Conservation (phyloP, 1,140 invertebrate genomes). For the Heliconius nattereri region DNA sequence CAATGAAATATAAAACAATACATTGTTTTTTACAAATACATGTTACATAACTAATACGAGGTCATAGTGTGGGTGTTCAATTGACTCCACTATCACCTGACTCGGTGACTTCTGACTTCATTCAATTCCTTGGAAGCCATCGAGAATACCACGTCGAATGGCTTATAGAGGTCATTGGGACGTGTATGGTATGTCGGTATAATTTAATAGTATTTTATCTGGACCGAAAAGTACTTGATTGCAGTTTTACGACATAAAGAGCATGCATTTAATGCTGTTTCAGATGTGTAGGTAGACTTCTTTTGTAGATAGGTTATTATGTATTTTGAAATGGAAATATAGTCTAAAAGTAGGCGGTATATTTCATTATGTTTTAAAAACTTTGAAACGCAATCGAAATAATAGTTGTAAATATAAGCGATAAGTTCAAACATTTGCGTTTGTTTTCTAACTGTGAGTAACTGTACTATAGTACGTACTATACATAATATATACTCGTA, state of each 20-base stretch:
- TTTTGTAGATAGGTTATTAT: background rate
- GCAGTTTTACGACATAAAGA: conserved; percentile 14
- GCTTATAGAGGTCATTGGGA: conserved; percentile 16
- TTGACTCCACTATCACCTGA: conserved; percentile 36
- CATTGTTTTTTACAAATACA: background rate
- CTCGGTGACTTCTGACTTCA: conserved; percentile 30
- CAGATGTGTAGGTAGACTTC: background rate
- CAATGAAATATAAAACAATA: conserved; percentile 14
- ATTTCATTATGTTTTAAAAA: background rate
- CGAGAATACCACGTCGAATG: conserved; percentile 11
- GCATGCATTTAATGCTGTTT: background rate
- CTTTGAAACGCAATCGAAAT: background rate
- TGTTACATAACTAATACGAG: conserved; percentile 34
- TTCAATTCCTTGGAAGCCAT: conserved; percentile 18
- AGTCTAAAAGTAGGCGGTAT: background rate
- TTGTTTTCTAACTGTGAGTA: background rate
- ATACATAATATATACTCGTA: background rate
- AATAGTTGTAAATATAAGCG: background rate
- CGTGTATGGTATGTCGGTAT: conserved; percentile 13
- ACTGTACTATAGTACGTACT: background rate
- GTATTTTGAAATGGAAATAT: background rate
- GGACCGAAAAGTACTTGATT: conserved; percentile 15
- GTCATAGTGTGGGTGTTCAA: conserved; percentile 34
- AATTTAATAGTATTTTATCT: conserved; percentile 16
- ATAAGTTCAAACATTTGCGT: background rate